phyloP scores from a whole-genome alignment of 2,888 invertebrate genomes.

The Pterostichus madidus region DNA sequence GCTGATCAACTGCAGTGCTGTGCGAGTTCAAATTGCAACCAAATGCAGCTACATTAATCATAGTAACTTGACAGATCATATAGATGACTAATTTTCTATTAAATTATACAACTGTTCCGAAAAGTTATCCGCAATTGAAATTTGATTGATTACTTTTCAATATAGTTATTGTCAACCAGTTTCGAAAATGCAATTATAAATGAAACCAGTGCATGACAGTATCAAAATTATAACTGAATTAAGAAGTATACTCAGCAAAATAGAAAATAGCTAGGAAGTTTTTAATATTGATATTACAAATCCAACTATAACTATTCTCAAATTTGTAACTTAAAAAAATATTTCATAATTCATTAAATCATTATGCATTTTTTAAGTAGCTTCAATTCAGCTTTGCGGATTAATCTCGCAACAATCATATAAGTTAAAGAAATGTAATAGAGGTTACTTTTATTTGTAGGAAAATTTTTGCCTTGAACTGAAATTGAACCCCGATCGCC shows the following conservation, averaged over 20 bases:
- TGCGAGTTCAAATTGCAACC: neutral
- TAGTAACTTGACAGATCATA: slow-evolving; percentile 27
- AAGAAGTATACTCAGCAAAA: neutral
- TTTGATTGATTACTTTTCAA: slow-evolving; percentile 52
- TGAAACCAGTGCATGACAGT: slow-evolving; percentile 10
- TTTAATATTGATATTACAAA: too few relatives aligned
- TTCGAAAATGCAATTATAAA: slow-evolving; percentile 22
- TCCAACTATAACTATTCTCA: too few relatives aligned
- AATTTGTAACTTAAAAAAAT: too few relatives aligned
- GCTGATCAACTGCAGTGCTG: neutral
- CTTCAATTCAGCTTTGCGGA: too few relatives aligned
- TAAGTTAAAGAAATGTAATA: too few relatives aligned
- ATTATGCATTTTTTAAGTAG: too few relatives aligned
- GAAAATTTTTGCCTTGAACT: too few relatives aligned
- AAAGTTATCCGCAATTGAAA: slow-evolving; percentile 31
- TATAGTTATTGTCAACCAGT: slow-evolving; percentile 22
- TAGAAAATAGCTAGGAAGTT: too few relatives aligned
- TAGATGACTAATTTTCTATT: slow-evolving; percentile 46
- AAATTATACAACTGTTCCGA: slow-evolving; percentile 27
- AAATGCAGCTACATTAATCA: slow-evolving; percentile 32
- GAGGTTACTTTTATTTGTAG: too few relatives aligned
- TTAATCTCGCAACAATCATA: too few relatives aligned
- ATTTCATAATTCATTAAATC: too few relatives aligned
- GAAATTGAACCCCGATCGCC: too few relatives aligned
- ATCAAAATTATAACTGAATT: slow-evolving; percentile 33